Evolutionary conservation across 2,888 invertebrate species (phyloP), one percentile per base, ranked within the genome.

Genomic region (Linnaemya tessellans): DNA sequence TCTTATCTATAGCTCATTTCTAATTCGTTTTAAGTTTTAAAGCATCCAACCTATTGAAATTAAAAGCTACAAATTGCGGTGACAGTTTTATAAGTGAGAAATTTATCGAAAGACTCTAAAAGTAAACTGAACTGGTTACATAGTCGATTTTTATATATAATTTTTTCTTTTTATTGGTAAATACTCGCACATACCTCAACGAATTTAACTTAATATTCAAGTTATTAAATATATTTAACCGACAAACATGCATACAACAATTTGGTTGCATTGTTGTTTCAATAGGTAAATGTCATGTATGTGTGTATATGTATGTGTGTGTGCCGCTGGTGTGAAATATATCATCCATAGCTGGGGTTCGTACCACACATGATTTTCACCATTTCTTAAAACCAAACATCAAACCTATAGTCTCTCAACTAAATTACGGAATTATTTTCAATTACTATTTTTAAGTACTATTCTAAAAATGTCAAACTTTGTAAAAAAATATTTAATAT

Each of bases 61-160:
- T 30, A 25, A 68, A 67, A 49, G 43, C 25, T 49, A 68, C 22
- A 56, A 60, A 49, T 41, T 60, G 41, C 25, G 56, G 56, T 56
- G 60, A 41, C 56, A 54, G 22, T 67, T 65, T 77, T 73, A 13
- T 43, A 60, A 71, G 75, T 82, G 82, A 71, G 56, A 77, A 49
- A 70, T 82, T 30, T 67, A 56, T 78, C 46, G n/a, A 73, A 74
- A 68, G 2, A 51, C 25, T 62, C 54, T n/a, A 73, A 30, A 15
- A n/a, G 38, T 41, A 25, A 65, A 43, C 41, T 65, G 56, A 83
- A 83, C 83, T 62, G 78, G 83, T 83, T 83, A 46, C 43, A 25
- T 60, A 65, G 67, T 73, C 65, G 67, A 60, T 83, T 67, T 58
- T 22, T 22, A 11, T 49, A 30, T 80, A 46, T 74, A 30, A 30